Percentiles rank a stretch among this genome's conserved stretches.
Evolutionary conservation across 2,113 vertebrate genomes (phyloP).

Genomic region (Scytalopus superciliaris): DNA sequence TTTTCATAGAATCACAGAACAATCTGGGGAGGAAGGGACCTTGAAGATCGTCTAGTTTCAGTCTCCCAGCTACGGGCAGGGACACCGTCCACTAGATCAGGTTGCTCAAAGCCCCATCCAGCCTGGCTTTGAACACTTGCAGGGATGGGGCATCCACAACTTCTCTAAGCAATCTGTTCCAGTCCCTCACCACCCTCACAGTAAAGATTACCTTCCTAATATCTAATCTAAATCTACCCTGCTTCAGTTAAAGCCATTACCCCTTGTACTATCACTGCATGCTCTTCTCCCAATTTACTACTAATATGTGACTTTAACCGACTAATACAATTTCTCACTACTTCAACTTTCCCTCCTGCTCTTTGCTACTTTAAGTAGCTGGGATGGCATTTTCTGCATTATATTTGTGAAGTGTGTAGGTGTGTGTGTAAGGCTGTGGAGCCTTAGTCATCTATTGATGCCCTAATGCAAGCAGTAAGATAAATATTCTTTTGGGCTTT

Average conservation of each 20-base stretch:
- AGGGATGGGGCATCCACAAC: background rate
- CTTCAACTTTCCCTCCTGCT: background rate
- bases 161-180: background rate
- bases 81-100: too few species aligned
- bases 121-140: background rate
- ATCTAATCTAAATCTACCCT: background rate
- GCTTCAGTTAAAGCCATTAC: background rate
- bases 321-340: background rate
- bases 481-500: background rate
- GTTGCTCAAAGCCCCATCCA: background rate
- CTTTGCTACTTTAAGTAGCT: background rate
- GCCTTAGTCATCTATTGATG: too few species aligned
- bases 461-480: background rate
- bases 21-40: background rate
- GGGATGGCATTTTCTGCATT: background rate
- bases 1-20: background rate
- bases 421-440: background rate
- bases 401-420: background rate
- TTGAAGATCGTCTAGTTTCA: background rate
- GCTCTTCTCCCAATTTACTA: too few species aligned
- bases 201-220: background rate
- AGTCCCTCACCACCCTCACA: background rate
- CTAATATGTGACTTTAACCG: background rate
- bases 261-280: fast-evolving
- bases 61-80: background rate